Evolutionary conservation across 2,888 invertebrate genomes (phyloP).

Genomic region (Notodonta dromedarius): DNA sequence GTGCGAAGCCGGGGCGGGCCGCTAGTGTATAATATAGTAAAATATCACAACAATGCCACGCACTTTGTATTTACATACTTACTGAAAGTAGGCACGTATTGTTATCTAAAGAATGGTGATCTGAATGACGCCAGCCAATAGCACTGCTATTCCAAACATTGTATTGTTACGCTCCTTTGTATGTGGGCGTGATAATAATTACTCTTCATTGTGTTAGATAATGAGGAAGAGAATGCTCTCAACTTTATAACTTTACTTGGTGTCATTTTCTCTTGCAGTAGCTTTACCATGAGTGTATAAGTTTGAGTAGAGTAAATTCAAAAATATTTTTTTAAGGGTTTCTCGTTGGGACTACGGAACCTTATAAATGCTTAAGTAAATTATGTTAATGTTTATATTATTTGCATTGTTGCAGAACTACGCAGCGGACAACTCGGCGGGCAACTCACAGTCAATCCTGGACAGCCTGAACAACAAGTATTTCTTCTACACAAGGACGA

Average conservation of each 20-base stretch:
- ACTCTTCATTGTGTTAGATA: not conserved
- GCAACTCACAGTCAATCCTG: constrained; percentile 87
- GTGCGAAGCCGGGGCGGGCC: too few species aligned
- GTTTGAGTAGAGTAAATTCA: too few species aligned
- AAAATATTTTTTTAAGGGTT: too few species aligned
- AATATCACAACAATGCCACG: not conserved
- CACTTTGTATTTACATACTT: not conserved
- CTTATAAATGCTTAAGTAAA: too few species aligned
- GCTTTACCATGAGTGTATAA: too few species aligned
- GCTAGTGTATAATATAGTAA: too few species aligned
- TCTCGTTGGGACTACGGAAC: too few species aligned
- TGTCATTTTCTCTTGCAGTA: not conserved
- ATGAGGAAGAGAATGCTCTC: constrained; percentile 2
- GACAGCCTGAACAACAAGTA: constrained; percentile 93
- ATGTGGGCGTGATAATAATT: constrained; percentile 1
- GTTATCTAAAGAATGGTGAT: not conserved
- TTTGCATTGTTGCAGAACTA: constrained; percentile 86
- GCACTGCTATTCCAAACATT: not conserved
- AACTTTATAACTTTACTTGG: not conserved
- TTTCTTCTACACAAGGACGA: constrained; percentile 95
- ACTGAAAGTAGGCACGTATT: not conserved
- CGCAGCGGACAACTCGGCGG: constrained; percentile 87
- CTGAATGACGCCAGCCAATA: constrained; percentile 1
- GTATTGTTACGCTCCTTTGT: not conserved
- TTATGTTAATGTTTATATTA: not conserved